Evolutionary conservation across 2,797 vertebrate species (phyloP).

Genomic region (Adrianichthys oophorus): DNA sequence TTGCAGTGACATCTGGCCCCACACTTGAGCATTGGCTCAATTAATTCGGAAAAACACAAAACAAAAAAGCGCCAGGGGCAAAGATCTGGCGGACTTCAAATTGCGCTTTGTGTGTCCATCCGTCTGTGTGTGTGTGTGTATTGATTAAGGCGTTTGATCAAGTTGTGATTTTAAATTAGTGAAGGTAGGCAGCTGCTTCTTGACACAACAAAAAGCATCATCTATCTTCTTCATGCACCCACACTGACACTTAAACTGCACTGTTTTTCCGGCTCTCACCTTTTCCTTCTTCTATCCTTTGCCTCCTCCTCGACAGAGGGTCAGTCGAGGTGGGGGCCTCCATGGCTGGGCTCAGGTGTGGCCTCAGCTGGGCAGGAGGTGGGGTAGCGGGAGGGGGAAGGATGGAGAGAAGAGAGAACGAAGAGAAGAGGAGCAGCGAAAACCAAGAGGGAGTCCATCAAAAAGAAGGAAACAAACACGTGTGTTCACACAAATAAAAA

Average conservation of each 20-base stretch:
- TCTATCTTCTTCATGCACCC: background rate
- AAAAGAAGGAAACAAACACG: constrained; percentile 60
- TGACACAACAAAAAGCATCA: constrained; percentile 5
- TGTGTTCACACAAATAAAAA: constrained; percentile 48
- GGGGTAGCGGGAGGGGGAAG: background rate
- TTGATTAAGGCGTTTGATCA: constrained; percentile 69
- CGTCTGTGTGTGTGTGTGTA: constrained; percentile 40
- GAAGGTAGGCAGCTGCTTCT: constrained; percentile 26
- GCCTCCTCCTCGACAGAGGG: constrained; percentile 49
- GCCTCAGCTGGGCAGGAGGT: constrained; percentile 71
- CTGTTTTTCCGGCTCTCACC: constrained; percentile 33
- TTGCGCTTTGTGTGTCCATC: constrained; percentile 52
- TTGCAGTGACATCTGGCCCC: constrained; percentile 76
- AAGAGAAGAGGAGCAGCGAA: constrained; percentile 28
- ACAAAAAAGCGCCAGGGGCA: constrained; percentile 75
- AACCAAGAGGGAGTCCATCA: constrained; percentile 39
- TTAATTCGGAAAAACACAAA: constrained; percentile 77
- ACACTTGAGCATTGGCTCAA: constrained; percentile 71
- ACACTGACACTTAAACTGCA: constrained; percentile 13
- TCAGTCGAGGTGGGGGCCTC: constrained; percentile 72
- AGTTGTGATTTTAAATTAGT: constrained; percentile 52
- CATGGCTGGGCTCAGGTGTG: constrained; percentile 78
- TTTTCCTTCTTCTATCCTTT: constrained; percentile 44
- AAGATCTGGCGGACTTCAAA: constrained; percentile 67
- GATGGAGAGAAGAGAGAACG: constrained; percentile 18